Evolutionary conservation across 2,888 invertebrate species (phyloP), one percentile per base, ranked within the genome.

Genomic region (Carabus problematicus): DNA sequence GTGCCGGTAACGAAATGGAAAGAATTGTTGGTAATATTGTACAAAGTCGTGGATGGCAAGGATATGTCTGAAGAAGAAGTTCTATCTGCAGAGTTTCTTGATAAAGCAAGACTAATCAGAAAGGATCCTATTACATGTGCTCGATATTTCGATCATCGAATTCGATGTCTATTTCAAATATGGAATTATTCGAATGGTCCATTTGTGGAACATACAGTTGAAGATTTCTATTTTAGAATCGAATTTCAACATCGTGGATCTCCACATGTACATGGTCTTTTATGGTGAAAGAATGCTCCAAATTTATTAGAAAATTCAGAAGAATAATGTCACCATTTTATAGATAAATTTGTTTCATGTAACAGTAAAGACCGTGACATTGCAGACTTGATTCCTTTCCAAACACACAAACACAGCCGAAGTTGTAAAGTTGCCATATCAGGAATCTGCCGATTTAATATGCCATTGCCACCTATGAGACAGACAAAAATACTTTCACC

Each of bases 201-300:
- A 64, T 75, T 74, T 71, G 68, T 69, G 29, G 49, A 72, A 45
- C 19, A 18, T 56, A 70, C 54, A 52, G 71, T 73, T 7, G 62
- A 54, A 68, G 72, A 76, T 71, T 61, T 19, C 8, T 74, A 74
- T 61, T 40, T 73, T 59, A 40, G 75, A 64, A 74, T 76, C 16
- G 76, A 77, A 71, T 77, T 76, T 42, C 77, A 76, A 67, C 68
- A 76, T 42, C 72, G 76, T 55, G 77, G 76, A 45, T 75, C 74
- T 11, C 75, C 75, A 47, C 75, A 75, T 74, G 73, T 70, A 2
- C 77, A 77, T 64, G 73, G 72, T 14, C 72, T 77, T 58, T 60
- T 76, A 14, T 76, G 77, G 75, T 11, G 76, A 40, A 72, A 76
- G 70, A 71, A 73, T 58, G 75, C 76, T 8, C 77, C 76, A 16